Percentiles rank a stretch among this genome's conserved stretches.
These are phyloP conservation scores for Coenobita brevimanus DNA, from an alignment of 1,140 invertebrate genomes.

Conservation along the genomic window DNA sequence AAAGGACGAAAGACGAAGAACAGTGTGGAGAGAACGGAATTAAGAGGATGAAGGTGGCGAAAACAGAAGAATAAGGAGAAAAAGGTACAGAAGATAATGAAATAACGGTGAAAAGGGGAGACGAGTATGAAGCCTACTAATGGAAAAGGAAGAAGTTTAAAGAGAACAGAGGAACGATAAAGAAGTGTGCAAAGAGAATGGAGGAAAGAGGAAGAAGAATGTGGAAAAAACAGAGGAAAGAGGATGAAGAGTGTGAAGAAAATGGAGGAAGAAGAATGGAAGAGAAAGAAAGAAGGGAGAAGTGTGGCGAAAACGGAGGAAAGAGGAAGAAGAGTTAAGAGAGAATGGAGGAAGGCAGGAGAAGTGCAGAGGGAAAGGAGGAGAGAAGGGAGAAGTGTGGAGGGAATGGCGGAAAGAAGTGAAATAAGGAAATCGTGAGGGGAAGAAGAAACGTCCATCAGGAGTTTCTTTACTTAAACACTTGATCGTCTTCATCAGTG, in stretches of 20 bases:
- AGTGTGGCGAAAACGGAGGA: not conserved
- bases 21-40: not conserved
- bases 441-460: conserved; percentile 17
- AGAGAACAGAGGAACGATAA: not conserved
- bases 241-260: too few relatives aligned
- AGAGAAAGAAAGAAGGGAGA: not conserved
- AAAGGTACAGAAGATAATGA: not conserved
- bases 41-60: not conserved
- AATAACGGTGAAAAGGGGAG: not conserved
- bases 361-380: not conserved
- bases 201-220: not conserved
- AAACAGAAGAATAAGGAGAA: not conserved
- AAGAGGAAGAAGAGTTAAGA: too few relatives aligned
- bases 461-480: conserved; percentile 47
- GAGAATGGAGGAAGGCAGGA: not conserved
- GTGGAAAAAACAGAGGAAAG: not conserved
- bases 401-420: not conserved
- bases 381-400: not conserved
- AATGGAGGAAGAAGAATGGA: too few relatives aligned
- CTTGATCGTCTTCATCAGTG: conserved; percentile 28
- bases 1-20: not conserved
- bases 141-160: not conserved
- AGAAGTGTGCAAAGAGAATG: not conserved
- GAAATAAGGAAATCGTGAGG: not conserved
- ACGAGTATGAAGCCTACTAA: not conserved